phyloP scores from a whole-genome alignment of 2,888 invertebrate genomes.

The Sympetrum striolatum region DNA sequence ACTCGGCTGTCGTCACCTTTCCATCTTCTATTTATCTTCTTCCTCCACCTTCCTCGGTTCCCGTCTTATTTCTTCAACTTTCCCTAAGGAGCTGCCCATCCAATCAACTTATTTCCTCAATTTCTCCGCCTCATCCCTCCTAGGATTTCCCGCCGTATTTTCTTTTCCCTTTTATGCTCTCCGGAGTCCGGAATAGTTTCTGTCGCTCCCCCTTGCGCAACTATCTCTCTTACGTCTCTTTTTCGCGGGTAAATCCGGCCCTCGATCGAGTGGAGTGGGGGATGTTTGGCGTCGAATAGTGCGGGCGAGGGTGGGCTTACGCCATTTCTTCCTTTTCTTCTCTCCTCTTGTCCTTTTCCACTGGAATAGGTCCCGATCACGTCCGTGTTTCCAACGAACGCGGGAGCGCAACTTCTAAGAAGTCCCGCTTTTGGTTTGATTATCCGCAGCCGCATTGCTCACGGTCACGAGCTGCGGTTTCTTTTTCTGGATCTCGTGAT shows the following conservation, averaged over 20 bases:
- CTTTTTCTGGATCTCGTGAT: neutral
- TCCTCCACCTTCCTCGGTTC: neutral
- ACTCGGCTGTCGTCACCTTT: neutral
- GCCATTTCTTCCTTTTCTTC: neutral
- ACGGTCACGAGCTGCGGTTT: no score
- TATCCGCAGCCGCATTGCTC: neutral
- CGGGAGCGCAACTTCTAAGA: neutral
- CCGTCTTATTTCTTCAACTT: neutral
- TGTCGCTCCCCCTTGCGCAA: neutral
- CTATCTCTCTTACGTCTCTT: neutral
- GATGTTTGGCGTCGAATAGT: neutral
- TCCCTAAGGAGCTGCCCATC: neutral
- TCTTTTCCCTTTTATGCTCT: neutral
- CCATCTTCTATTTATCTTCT: neutral
- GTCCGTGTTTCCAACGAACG: neutral
- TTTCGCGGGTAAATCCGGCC: neutral
- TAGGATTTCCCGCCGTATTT: neutral
- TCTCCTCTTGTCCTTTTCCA: neutral
- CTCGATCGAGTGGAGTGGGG: neutral
- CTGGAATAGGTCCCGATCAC: neutral
- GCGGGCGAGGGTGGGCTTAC: neutral
- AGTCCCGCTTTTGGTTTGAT: neutral
- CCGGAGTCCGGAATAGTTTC: constrained; percentile 3
- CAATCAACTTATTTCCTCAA: no score
- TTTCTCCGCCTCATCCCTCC: neutral